Conservation (phyloP, 2,888 invertebrate species). For the Apoda limacodes region DNA sequence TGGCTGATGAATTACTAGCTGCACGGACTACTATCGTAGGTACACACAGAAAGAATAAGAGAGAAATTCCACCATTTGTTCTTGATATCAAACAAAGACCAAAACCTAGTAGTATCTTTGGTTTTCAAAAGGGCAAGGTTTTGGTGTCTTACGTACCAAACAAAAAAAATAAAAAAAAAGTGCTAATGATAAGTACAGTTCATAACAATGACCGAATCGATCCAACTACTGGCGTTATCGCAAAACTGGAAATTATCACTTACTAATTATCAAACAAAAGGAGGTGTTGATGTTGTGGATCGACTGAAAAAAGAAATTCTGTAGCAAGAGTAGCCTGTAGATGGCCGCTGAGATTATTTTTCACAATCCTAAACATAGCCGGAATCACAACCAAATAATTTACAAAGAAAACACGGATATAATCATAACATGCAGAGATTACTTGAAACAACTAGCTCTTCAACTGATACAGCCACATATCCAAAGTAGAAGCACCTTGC, state of each 20-base stretch:
- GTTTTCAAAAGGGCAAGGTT: slow-evolving; percentile 7
- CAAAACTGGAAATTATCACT: slow-evolving; percentile 9
- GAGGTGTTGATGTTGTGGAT: slow-evolving; percentile 26
- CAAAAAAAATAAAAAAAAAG: slow-evolving; percentile 18
- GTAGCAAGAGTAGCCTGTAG: slow-evolving; percentile 21
- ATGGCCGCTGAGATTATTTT: slow-evolving; percentile 25
- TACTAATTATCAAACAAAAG: slow-evolving; percentile 18
- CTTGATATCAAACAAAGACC: slow-evolving; percentile 1
- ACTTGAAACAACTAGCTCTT: slow-evolving; percentile 9
- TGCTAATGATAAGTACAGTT: slow-evolving; percentile 18
- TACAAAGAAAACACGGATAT: slow-evolving; percentile 14
- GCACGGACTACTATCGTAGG: slow-evolving; percentile 6
- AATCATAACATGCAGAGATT: slow-evolving; percentile 8
- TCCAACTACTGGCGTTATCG: slow-evolving; percentile 12
- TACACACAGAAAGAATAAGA: slow-evolving; percentile 10
- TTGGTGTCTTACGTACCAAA: slow-evolving; percentile 17
- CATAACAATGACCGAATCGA: slow-evolving; percentile 14
- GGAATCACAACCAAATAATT: slow-evolving; percentile 22
- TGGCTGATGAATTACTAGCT: slow-evolving; percentile 10
- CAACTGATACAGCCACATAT: slow-evolving; percentile 8
- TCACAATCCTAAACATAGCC: slow-evolving; percentile 16
- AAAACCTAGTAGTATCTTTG: slow-evolving; percentile 6
- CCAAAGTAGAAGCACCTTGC: slow-evolving; percentile 9
- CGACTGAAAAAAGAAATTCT: slow-evolving; percentile 24
- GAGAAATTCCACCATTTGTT: too few species aligned